A percentile compares a stretch with the other conserved stretches of the same genome.
These are phyloP conservation scores for Hipposideros armiger DNA, from an alignment of 2,113 vertebrate genomes.

Conservation along the genomic window DNA sequence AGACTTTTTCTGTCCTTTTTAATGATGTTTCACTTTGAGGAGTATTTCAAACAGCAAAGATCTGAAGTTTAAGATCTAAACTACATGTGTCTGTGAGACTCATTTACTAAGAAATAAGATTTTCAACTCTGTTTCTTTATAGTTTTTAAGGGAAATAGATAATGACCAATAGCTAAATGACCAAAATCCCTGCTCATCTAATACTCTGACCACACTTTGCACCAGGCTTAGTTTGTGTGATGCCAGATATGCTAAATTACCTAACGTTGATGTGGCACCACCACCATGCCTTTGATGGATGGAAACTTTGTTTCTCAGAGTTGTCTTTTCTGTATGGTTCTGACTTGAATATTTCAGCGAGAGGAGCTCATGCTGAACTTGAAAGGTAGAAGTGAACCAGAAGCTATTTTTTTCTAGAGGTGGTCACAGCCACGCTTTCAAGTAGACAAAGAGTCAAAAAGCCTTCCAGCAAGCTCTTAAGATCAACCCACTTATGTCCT, in stretches of 20 bases:
- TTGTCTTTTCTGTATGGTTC: neutral
- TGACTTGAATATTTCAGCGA: neutral
- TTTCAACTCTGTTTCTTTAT: neutral
- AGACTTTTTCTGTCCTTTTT: neutral
- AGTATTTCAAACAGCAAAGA: neutral
- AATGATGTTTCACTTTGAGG: neutral
- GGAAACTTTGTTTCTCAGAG: neutral
- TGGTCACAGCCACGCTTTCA: neutral
- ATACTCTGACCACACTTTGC: neutral
- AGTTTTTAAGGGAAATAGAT: neutral
- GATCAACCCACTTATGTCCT: neutral
- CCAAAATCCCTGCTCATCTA: neutral
- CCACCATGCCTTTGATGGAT: neutral
- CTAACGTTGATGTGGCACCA: neutral
- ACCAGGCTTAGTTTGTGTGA: neutral
- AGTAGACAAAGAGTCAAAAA: neutral
- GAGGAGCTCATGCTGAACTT: neutral
- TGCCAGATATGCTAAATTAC: neutral
- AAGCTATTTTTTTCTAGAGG: neutral
- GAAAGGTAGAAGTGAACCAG: neutral
- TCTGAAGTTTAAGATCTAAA: neutral
- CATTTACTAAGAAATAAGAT: neutral
- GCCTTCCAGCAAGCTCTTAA: neutral
- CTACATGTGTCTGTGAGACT: neutral
- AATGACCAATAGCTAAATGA: neutral